Percentiles rank a stretch among this genome's conserved stretches.
Evolutionary conservation across 1,140 invertebrate genomes (phyloP).

Genomic region (Drosophila saltans): DNA sequence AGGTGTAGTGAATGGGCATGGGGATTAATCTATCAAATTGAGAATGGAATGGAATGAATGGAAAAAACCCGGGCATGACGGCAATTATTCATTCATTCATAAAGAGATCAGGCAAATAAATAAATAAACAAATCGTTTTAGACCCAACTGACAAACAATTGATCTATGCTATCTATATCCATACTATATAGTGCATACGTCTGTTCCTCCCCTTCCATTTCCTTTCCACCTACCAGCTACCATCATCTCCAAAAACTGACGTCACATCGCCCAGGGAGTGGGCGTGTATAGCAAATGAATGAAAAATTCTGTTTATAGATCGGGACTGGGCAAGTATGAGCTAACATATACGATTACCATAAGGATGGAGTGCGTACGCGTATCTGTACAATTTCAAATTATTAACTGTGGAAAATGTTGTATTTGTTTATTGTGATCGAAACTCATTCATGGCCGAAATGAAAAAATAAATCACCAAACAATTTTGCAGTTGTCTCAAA

Average conservation of each 20-base stretch:
- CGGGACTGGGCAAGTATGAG: background rate
- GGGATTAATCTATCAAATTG: constrained; percentile 67
- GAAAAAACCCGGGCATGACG: constrained; percentile 39
- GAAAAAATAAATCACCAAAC: constrained; percentile 39
- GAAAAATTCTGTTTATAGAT: constrained; percentile 56
- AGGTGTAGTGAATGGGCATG: constrained; percentile 17
- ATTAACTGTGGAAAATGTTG: constrained; percentile 51
- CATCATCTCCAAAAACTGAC: constrained; percentile 21
- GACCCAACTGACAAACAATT: constrained; percentile 69
- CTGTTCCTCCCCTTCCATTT: background rate
- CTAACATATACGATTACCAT: too few relatives aligned
- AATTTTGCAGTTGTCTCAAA: constrained; percentile 49
- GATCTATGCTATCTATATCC: constrained; percentile 58
- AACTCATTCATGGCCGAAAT: constrained; percentile 46
- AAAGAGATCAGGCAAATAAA: constrained; percentile 64
- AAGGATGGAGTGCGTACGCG: constrained; percentile 27
- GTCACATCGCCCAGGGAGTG: constrained; percentile 27
- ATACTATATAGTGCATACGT: background rate
- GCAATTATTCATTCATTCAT: constrained; percentile 80
- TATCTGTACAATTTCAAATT: constrained; percentile 68
- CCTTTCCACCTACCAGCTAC: too few relatives aligned
- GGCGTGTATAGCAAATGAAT: constrained; percentile 50
- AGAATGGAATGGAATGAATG: constrained; percentile 25
- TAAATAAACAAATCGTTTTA: constrained; percentile 71
- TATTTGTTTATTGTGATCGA: constrained; percentile 64